Evolutionary conservation across 2,888 invertebrate genomes (phyloP), one percentile per base, ranked within the genome.

Genomic region (Galerucella calmariensis): DNA sequence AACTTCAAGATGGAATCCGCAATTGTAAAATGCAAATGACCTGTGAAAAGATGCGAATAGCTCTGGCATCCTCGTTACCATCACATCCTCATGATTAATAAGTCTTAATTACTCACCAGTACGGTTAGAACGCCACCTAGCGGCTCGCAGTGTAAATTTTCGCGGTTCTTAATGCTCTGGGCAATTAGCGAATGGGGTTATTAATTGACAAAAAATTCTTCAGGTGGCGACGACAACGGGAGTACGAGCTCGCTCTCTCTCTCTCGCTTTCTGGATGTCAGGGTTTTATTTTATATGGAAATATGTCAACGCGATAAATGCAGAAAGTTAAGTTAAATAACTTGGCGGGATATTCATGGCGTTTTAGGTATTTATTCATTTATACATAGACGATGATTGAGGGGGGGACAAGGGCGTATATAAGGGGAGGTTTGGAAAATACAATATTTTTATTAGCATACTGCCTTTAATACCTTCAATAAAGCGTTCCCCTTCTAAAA

Each of bases 11-110:
- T 83, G 84, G 84, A 85, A 85, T 86, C 84, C 83, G 84, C 84
- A 84, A 85, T 86, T 86, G 86, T 85, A 79, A 84, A 84, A 87
- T 87, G 86, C 86, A 87, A 87, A 87, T 87, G 87, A 87, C 86
- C 86, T 86, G 87, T 86, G 85, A 87, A 87, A 56, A 86, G 86
- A 86, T 51, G 69, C 63, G n/a, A n/a, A n/a, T n/a, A n/a, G n/a
- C n/a, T n/a, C n/a, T n/a, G n/a, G n/a, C 75, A 46, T 46, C 81
- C 72, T 76, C 82, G 78, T 68, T 79, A 83, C 81, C 81, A 79
- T 80, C 83, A 79, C 69, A 56, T 77, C 77, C 79, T 76, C 74
- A 77, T 80, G 84, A 85, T 85, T 83, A 83, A 82, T 79, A 79
- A 80, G 75, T 73, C 78, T 80, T 81, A 84, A 84, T 82, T 82